Evolutionary conservation across 2,888 invertebrate species (phyloP), one percentile per base, ranked within the genome.

Genomic region (Gastrophysa polygoni): DNA sequence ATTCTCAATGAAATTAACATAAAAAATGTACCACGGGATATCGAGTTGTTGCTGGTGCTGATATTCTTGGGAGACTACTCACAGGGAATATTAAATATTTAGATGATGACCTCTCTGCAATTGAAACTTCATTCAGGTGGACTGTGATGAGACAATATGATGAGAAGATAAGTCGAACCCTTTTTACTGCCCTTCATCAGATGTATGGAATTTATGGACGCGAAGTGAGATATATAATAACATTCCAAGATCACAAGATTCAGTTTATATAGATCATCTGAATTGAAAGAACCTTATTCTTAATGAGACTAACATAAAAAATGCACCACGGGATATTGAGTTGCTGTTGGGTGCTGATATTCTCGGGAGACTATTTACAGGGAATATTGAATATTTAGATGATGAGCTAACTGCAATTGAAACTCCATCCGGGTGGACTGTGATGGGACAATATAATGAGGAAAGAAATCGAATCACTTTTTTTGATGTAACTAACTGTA

Each of bases 351-450:
- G n/a, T n/a, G n/a, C n/a, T n/a, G n/a, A n/a, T n/a, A n/a, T 47
- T 20, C 21, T 48, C 21, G 21, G 48, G 7, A 21, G 2, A 48
- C 24, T 48, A 1, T 14, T 10, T 3, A 20, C 48, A 24, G 48
- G 48, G 21, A 48, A 48, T n/a, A 24, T 48, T 21, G 48, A 48
- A 48, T 11, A 48, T 48, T 48, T 24, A n/a, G 48, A 21, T 5
- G 5, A 48, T 21, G 4, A 48, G 1, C 10, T 48, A 4, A 11
- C 21, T 24, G 48, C 48, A 1, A 21, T 48, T 5, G 48, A 48
- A 48, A 48, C 18, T 10, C 48, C 10, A 2, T 20, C 21, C 1
- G 48, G 24, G 24, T 48, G 21, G 48, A 48, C 24, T 20, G 24
- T 48, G 24, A 48, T 21, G 48, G 48, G 48, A 20, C 48, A 48